Base-by-base conservation (phyloP, 2,113 vertebrate genomes). In the Dendrocopos noguchii region DNA sequence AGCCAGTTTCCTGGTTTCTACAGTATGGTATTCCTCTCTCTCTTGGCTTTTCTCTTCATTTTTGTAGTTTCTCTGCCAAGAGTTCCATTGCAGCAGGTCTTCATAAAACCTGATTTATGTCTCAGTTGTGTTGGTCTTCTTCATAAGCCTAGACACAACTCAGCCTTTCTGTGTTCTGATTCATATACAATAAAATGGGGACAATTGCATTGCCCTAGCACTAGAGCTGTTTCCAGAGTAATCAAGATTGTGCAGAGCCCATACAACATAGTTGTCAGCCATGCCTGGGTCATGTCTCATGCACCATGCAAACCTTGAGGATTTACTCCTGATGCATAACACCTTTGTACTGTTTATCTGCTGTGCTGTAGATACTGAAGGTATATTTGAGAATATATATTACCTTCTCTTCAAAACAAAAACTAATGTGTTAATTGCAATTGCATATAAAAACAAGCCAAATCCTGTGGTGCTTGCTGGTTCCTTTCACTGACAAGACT, bases 241-340 rank as follows among this genome's bases (percentile, higher is more conserved):
- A 42, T 52, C 9, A 22, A 59, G 34, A 14, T 1, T 42, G 7
- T 64, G 33, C 4, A 52, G 8, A 82, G 6, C 42, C 9, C 3
- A 1, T 39, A 21, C 16, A 34, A 11, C 0, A 0, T 11, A 46
- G 10, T 20, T 73, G 31, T 44, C 10, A 6, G 3, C 33, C 14
- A 39, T 3, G 22, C 8, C 18, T 46, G 25, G 13, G 9, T n/a
- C 42, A 5, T 1, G 10, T 9, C 39, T 91, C 0, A 0, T 5
- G 22, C 17, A 33, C 4, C 24, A 61, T 39, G 7, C 52, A 70
- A 27, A 59, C 7, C 11, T 25, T 25, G n/a, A 47, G 22, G 29
- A 27, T 72, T 31, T 63, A 20, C 29, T 4, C 10, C 5, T 31
- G 15, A 4, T 33, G 18, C 13, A 12, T 10, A 70, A 16, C 18